These are phyloP conservation scores for Drosophila arizonae DNA, from an alignment of 1,140 invertebrate genomes.

Conservation along the genomic window DNA sequence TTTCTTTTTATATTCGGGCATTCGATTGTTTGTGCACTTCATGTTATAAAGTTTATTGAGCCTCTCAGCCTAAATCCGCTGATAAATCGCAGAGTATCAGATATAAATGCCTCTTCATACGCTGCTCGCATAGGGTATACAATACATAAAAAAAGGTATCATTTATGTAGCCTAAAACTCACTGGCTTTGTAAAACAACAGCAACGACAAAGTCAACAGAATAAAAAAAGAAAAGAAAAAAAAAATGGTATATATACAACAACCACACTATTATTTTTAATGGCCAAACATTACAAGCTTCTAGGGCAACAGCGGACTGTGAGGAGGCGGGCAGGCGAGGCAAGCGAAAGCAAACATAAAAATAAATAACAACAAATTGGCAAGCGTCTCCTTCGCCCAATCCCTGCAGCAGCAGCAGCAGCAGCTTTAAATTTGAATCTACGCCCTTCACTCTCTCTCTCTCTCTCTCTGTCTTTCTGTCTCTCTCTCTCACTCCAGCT, in stretches of 20 bases:
- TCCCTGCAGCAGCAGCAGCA: slow-evolving; percentile 30
- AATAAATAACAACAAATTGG: slow-evolving; percentile 81
- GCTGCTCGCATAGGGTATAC: background rate
- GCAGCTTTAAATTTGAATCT: slow-evolving; percentile 62
- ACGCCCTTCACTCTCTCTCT: slow-evolving; percentile 16
- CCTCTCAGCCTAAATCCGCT: background rate
- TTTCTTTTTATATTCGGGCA: no score
- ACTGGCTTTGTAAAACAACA: slow-evolving; percentile 23
- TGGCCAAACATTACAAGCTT: slow-evolving; percentile 76
- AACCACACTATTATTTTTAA: slow-evolving; percentile 82
- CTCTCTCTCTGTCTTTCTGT: background rate
- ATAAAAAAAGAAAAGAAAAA: slow-evolving; percentile 15
- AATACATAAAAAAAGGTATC: slow-evolving; percentile 42
- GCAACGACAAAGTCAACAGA: slow-evolving; percentile 33
- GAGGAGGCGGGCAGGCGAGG: background rate
- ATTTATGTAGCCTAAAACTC: slow-evolving; percentile 50
- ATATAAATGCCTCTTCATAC: background rate
- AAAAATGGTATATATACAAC: slow-evolving; percentile 20
- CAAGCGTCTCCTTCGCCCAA: slow-evolving; percentile 37
- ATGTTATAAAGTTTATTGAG: no score
- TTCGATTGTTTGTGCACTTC: no score
- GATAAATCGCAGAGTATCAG: background rate
- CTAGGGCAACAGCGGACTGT: slow-evolving; percentile 26
- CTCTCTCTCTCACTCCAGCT: background rate
- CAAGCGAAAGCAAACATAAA: slow-evolving; percentile 67